Evolutionary conservation across 1,140 invertebrate genomes (phyloP).

Genomic region (Melitaea cinxia): DNA sequence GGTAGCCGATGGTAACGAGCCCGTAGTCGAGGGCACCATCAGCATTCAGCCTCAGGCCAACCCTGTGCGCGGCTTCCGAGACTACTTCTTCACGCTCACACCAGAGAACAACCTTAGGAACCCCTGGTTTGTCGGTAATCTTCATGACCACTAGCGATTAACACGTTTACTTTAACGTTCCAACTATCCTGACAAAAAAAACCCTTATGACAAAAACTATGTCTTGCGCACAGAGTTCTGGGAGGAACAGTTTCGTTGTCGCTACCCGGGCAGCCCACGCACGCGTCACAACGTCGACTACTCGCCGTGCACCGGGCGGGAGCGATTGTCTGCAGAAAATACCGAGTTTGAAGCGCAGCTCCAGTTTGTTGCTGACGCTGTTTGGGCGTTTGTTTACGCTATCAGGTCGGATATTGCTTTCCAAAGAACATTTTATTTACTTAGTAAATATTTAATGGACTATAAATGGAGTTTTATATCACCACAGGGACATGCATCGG

Average conservation of each 20-base stretch:
- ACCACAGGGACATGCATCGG: conserved; percentile 90
- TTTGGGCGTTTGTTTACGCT: conserved; percentile 94
- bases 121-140: conserved; percentile 95
- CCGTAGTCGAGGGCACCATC: conserved; percentile 93
- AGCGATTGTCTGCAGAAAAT: conserved; percentile 87
- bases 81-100: conserved; percentile 94
- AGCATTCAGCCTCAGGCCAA: conserved; percentile 95
- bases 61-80: conserved; percentile 92
- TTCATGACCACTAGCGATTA: neutral
- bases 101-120: conserved; percentile 93
- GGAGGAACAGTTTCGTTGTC: conserved; percentile 95
- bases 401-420: conserved; percentile 83
- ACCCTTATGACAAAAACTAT: neutral
- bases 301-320: conserved; percentile 86
- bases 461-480: too few relatives aligned
- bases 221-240: conserved; percentile 90
- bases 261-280: conserved; percentile 87
- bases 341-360: conserved; percentile 94
- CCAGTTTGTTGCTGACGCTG: conserved; percentile 96
- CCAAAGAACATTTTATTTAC: too few relatives aligned
- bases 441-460: too few relatives aligned
- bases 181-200: neutral
- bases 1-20: conserved; percentile 93
- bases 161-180: too few relatives aligned
- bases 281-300: conserved; percentile 92